A percentile compares a stretch with the other conserved stretches of the same genome.
Evolutionary conservation across 2,888 invertebrate genomes (phyloP).

Genomic region (Calameuta filiformis): DNA sequence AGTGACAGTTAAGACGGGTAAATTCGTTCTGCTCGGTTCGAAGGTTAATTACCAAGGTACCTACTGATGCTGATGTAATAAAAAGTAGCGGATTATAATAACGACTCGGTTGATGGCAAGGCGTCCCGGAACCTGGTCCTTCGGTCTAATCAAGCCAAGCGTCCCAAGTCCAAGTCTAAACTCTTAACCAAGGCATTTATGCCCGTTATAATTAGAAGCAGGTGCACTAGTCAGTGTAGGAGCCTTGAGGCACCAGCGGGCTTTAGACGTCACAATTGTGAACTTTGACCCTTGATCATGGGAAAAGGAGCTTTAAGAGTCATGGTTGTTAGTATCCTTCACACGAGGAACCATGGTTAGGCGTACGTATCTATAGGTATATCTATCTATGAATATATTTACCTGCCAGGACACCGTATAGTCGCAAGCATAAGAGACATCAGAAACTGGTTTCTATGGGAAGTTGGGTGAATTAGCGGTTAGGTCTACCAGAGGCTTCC

Average conservation of each 20-base stretch:
- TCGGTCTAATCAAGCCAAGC: constrained; percentile 5
- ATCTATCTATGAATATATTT: not conserved
- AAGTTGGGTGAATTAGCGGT: constrained; percentile 36
- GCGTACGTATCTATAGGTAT: not conserved
- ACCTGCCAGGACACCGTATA: not conserved
- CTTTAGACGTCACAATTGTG: constrained; percentile 14
- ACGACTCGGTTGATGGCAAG: not conserved
- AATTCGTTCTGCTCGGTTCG: not conserved
- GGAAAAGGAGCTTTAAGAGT: constrained; percentile 27
- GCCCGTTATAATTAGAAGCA: constrained; percentile 28
- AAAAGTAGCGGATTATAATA: not conserved
- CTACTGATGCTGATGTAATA: not conserved
- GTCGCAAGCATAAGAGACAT: not conserved
- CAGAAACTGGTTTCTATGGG: constrained; percentile 47
- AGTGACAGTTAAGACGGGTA: not conserved
- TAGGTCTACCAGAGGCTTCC: constrained; percentile 22
- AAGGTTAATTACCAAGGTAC: not conserved
- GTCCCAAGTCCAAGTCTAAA: not conserved
- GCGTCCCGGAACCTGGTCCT: not conserved
- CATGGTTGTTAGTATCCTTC: not conserved
- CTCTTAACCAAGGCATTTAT: constrained; percentile 9
- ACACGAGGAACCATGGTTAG: not conserved
- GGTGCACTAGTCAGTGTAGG: constrained; percentile 18
- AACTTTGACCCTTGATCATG: constrained; percentile 40
- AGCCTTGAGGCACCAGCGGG: not conserved